Base-by-base conservation (phyloP, 2,888 invertebrate species). In the Pterobdella sp. region DNA sequence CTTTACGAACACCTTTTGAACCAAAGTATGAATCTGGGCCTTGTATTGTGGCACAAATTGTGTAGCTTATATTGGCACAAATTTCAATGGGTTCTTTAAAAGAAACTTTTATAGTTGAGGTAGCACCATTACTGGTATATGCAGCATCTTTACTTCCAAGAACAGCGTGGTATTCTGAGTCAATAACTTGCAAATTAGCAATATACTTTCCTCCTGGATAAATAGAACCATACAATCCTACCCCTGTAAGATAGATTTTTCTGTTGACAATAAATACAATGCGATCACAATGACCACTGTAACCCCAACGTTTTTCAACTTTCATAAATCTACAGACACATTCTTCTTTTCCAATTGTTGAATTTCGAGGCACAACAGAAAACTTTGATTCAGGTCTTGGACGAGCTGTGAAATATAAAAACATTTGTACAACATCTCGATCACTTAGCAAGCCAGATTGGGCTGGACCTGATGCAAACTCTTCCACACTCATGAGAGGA, bases 301-400 rank as follows among this genome's bases (percentile, higher is more conserved):
- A 96, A 73, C 95, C 88, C 95, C 96, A 96, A 83, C 96, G 95
- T 82, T 95, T 96, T 80, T 93, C 93, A 79, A 95, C 88, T 84
- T 94, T 95, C 2, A 95, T 95, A 83, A 96, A 96, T 82, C 95
- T 88, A 85, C 94, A 94, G 81, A 94, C 94, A 72, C 93, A 90
- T 89, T 93, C 92, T 77, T 94, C 91, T 85, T 92, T 92, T 0
- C 91, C 91, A 4, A 90, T 89, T 26, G 95, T 86, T 78, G 95
- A 95, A 76, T 90, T 88, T 77, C 96, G 87, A 18, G 91, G 86
- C 83, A 91, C 92, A 67, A 89, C 89, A 7, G 91, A 91, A 83
- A 92, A 96, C 49, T 42, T 42, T 74, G 88, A 88, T 77, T 86
- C 86, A 31, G 95, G 94, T 84, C 94, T 94, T 77, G 88, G 89